Conservation (phyloP, 2,888 invertebrate species). For the Dryococelus australis region DNA sequence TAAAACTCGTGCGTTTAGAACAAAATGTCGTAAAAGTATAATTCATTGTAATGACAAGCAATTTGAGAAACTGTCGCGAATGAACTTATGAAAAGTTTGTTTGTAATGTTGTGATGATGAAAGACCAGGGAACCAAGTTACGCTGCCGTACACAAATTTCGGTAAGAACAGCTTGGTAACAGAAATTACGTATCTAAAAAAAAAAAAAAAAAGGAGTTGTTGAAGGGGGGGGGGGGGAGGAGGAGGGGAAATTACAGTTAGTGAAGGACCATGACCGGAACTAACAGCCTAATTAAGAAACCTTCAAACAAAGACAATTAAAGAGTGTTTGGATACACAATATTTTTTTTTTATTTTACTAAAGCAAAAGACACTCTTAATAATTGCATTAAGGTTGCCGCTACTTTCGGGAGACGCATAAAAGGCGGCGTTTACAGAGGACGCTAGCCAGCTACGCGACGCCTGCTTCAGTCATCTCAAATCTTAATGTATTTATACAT, state of each 20-base stretch:
- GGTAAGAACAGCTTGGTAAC: not conserved
- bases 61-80: not conserved
- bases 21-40: not conserved
- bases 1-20: not conserved
- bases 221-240: too few species aligned
- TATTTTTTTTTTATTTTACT: not conserved
- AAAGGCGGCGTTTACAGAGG: not conserved
- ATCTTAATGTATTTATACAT: conserved; percentile 40
- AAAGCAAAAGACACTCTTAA: not conserved
- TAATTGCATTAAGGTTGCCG: not conserved
- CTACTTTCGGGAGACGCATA: not conserved
- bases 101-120: not conserved
- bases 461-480: not conserved
- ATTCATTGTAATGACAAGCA: not conserved
- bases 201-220: not conserved
- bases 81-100: not conserved
- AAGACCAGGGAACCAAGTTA: not conserved
- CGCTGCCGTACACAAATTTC: not conserved
- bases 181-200: not conserved
- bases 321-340: conserved; percentile 26
- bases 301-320: conserved; percentile 25
- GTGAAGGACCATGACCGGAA: not conserved
- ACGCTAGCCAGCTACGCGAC: too few species aligned
- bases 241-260: too few species aligned
- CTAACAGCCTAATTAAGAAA: conserved; percentile 21